Base-by-base conservation (phyloP, 2,888 invertebrate genomes). In the Hypercompe scribonia region DNA sequence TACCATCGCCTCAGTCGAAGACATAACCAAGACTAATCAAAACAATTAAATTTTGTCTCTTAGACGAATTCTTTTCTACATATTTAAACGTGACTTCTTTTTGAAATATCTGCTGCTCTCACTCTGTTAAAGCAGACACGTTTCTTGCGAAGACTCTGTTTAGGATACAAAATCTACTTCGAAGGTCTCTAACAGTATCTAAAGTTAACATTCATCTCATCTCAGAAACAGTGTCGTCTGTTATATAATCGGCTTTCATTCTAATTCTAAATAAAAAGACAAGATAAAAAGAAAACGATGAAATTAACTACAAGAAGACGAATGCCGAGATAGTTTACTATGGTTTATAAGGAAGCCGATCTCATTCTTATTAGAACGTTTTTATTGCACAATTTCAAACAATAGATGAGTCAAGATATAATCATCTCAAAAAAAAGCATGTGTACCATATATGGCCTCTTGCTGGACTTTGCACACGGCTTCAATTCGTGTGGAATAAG, bases 401-500 rank as follows among this genome's bases (percentile, higher is more conserved):
- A 81, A 78, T 67, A 39, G 15, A 69, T 84, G 82, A 82, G 65
- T 81, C 82, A 83, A 58, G 15, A 28, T 11, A 28, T 15, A 28
- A 58, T 28, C n/a, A 28, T 58, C 4, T n/a, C 39, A 46, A 28
- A 42, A n/a, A 21, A 42, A 68, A 63, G n/a, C 67, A 67, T 65
- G 67, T 72, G 58, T 63, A 21, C 34, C 64, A n/a, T 31, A 61
- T 61, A 61, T 61, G 61, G 15, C 31, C 15, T 5, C 61, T 18
- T 8, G 18, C 1, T 61, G 61, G 31, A 75, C 68, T 75, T 82
- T 84, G 84, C 83, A 82, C 84, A 82, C 84, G 83, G 67, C 76
- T 68, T 68, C 70, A 66, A 70, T 77, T n/a, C 71, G n/a, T 50
- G 68, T 33, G 69, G 50, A 34, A 74, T 75, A 76, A 72, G 73